These are phyloP conservation scores for Erebia epiphron DNA, from an alignment of 2,888 invertebrate genomes.

Conservation along the genomic window DNA sequence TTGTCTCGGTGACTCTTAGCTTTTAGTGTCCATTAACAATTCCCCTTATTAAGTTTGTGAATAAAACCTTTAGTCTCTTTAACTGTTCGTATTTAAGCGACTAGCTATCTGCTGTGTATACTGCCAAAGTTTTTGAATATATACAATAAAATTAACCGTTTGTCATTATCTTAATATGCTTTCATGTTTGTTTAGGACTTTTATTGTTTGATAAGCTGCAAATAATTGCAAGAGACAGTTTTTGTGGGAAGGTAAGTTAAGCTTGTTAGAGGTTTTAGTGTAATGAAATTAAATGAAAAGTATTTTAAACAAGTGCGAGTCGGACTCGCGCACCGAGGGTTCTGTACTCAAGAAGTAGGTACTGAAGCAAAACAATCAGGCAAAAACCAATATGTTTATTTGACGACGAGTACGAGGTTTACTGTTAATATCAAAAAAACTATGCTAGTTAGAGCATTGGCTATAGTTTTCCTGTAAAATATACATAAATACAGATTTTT, in stretches of 20 bases:
- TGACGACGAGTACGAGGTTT: no score
- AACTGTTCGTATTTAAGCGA: constrained; percentile 15
- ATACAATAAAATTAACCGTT: constrained; percentile 15
- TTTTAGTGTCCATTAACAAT: constrained; percentile 27
- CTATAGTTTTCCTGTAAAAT: no score
- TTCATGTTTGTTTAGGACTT: constrained; percentile 1
- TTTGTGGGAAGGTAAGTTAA: not conserved
- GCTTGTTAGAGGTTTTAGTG: no score
- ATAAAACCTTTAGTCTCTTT: constrained; percentile 28
- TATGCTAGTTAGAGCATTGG: no score
- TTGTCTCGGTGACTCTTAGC: constrained; percentile 32
- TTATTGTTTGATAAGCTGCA: not conserved
- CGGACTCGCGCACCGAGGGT: no score
- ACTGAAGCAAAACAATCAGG: no score
- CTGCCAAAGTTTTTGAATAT: constrained; percentile 20
- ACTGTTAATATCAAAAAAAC: no score
- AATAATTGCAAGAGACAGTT: not conserved
- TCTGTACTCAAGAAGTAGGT: no score
- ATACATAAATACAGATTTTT: no score
- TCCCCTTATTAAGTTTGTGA: constrained; percentile 32
- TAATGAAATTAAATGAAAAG: no score
- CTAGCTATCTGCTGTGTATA: constrained; percentile 1
- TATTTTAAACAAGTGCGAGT: no score
- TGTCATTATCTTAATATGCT: not conserved
- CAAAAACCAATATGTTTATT: no score